Evolutionary conservation across 2,113 vertebrate genomes (phyloP), one percentile per base, ranked within the genome.

Genomic region (Leptosomus discolor): DNA sequence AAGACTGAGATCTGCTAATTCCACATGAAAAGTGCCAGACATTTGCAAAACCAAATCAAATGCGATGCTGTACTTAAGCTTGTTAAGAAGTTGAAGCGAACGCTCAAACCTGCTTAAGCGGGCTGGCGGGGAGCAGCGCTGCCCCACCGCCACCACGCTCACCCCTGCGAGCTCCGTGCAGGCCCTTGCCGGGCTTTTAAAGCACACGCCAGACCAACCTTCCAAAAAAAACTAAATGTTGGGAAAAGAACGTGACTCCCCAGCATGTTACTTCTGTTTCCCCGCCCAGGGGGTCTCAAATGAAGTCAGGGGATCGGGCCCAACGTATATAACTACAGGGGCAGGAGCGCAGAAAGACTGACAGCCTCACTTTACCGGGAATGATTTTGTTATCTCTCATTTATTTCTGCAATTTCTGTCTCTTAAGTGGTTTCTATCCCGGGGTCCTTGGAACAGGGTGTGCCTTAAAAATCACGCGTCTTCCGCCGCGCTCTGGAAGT

Each of bases 1-100:
- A 93, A 96, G 94, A 92, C 88, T 37, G 90, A 95, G 93, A 86
- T 92, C 78, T 81, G 32, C 87, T 97, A 97, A 96, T 95, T 95
- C 95, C 96, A 71, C 84, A 56, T 90, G 93, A 96, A 96, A 97
- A 96, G 69, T 88, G 69, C n/a, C 63, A 96, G 89, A 79, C 53
- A 64, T 36, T 43, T 75, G 57, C 70, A 61, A 78, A 95, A 89
- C 79, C 88, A 90, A 96, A 92, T 68, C 80, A 91, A 45, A 85
- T 24, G 23, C 39, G 90, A 78, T 45, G 76, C 83, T 78, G 36
- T 65, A 85, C 63, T 30, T 85, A 85, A 90, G 97, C 92, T 90
- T 88, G 91, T 88, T 92, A 95, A 61, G 61, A 90, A 93, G 71
- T 74, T 85, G 92, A 75, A 85, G 75, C 89, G 92, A 92, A 84